These are phyloP conservation scores for Drosophila lacertosa DNA, from an alignment of 1,140 invertebrate species.

Conservation along the genomic window DNA sequence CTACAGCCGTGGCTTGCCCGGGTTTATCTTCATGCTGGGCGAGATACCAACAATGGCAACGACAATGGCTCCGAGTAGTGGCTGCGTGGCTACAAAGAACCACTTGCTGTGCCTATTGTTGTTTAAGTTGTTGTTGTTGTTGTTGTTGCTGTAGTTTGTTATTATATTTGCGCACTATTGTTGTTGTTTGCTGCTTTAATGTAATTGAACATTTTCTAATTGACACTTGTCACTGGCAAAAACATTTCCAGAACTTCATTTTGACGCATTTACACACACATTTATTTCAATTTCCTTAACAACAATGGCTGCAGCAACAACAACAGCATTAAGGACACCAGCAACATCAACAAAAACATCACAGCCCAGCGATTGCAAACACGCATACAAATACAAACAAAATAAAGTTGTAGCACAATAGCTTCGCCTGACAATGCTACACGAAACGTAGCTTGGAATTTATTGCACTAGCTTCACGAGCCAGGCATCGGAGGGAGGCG, in stretches of 20 bases:
- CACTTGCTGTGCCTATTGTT: slow-evolving; percentile 34
- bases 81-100: slow-evolving; percentile 33
- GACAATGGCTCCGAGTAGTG: slow-evolving; percentile 35
- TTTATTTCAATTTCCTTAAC: slow-evolving; percentile 81
- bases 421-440: slow-evolving; percentile 58
- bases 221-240: slow-evolving; percentile 80
- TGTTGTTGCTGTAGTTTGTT: slow-evolving; percentile 31
- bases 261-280: slow-evolving; percentile 83
- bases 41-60: slow-evolving; percentile 22
- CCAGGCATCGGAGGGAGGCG: no score
- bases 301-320: slow-evolving; percentile 52
- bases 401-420: slow-evolving; percentile 56
- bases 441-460: slow-evolving; percentile 54
- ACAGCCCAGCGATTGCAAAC: slow-evolving; percentile 40
- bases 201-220: slow-evolving; percentile 83
- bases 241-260: slow-evolving; percentile 81
- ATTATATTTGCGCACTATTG: slow-evolving; percentile 31
- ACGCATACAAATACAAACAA: slow-evolving; percentile 46
- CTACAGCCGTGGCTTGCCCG: neutral
- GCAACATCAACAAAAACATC: slow-evolving; percentile 18
- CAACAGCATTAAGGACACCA: neutral
- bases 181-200: slow-evolving; percentile 54
- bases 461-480: slow-evolving; percentile 53
- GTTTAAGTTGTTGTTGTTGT: slow-evolving; percentile 25
- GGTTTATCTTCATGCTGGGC: slow-evolving; percentile 41